Percentiles rank a stretch among this genome's conserved stretches.
phyloP scores from a whole-genome alignment of 1,140 invertebrate species.

The Drosophila bocki region DNA sequence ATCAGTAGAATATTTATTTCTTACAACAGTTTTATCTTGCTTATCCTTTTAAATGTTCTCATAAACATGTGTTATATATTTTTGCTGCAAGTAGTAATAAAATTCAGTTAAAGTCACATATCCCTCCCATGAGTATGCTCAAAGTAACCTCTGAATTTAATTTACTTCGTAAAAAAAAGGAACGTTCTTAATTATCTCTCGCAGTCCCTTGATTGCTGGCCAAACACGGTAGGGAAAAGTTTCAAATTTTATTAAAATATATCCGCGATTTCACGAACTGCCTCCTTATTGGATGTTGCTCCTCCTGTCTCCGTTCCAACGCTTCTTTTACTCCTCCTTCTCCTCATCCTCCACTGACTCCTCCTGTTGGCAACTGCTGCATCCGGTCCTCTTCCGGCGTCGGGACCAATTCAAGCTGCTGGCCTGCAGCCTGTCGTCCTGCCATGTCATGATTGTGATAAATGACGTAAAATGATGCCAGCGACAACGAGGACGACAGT shows the following conservation, averaged over 20 bases:
- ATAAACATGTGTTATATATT: too few relatives aligned
- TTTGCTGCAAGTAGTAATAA: neutral
- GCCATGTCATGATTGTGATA: constrained; percentile 82
- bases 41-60: too few relatives aligned
- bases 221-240: constrained; percentile 36
- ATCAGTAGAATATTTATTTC: too few relatives aligned
- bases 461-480: constrained; percentile 82
- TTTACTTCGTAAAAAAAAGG: constrained; percentile 20
- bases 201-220: constrained; percentile 57
- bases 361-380: constrained; percentile 9
- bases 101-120: neutral
- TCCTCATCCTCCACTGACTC: neutral
- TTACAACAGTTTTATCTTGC: neutral
- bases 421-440: constrained; percentile 57
- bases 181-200: constrained; percentile 45
- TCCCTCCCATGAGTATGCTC: too few relatives aligned
- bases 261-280: constrained; percentile 32
- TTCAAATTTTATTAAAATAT: constrained; percentile 69
- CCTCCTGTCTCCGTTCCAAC: neutral
- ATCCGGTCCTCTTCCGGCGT: constrained; percentile 29
- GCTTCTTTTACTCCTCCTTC: neutral
- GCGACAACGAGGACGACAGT: constrained; percentile 65
- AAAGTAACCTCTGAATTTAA: constrained; percentile 21
- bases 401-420: constrained; percentile 32
- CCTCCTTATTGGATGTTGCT: constrained; percentile 24